These are phyloP conservation scores for pig (Sus scrofa) DNA, from an alignment of 2,113 vertebrate species.

Conservation along the genomic window T2T-Sscrofa CM000823.6:8740001-8740500, in stretches of 20 bases:
- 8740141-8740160: background rate
- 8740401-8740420: background rate
- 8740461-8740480: too few relatives aligned
- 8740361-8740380: background rate
- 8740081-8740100: background rate
- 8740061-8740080: background rate
- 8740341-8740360: too few relatives aligned
- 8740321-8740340: too few relatives aligned
- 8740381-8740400: background rate
- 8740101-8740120: background rate
- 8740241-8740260: background rate
- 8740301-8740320: too few relatives aligned
- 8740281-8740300: too few relatives aligned
- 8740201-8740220: background rate
- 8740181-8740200: background rate
- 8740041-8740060: background rate
- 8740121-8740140: background rate
- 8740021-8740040: background rate
- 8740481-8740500: too few relatives aligned
- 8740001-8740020: background rate
- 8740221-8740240: background rate
- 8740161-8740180: background rate
- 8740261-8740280: background rate
- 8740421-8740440: background rate
- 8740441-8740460: background rate